phyloP scores from a whole-genome alignment of 2,888 invertebrate species.

The Ceratothoa steindachneri region DNA sequence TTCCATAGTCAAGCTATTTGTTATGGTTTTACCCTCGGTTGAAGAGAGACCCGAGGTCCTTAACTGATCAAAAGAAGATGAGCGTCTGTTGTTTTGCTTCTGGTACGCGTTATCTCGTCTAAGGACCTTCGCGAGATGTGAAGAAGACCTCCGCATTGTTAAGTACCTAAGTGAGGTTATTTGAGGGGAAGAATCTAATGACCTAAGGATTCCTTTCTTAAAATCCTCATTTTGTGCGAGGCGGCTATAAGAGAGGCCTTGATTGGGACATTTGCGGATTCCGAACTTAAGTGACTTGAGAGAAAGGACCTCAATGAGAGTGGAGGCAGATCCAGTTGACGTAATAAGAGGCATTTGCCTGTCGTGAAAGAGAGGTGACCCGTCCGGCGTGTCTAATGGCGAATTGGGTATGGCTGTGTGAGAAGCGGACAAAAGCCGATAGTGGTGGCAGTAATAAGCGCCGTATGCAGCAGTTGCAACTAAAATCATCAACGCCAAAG shows the following conservation, averaged over 20 bases:
- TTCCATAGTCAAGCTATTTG: constrained; percentile 14
- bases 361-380: background rate
- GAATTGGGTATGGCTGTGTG: constrained; percentile 24
- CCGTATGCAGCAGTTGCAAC: constrained; percentile 26
- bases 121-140: constrained; percentile 25
- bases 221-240: background rate
- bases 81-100: constrained; percentile 30
- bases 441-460: constrained; percentile 26
- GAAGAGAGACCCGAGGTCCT: constrained; percentile 36
- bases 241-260: constrained; percentile 11
- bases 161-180: background rate
- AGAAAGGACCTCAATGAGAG: constrained; percentile 39
- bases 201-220: background rate
- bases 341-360: background rate
- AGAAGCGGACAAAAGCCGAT: constrained; percentile 25
- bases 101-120: constrained; percentile 16
- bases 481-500: constrained; percentile 22
- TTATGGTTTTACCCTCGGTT: constrained; percentile 24
- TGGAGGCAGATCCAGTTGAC: constrained; percentile 16
- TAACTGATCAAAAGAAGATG: constrained; percentile 39
- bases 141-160: constrained; percentile 30
- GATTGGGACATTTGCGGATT: constrained; percentile 16
- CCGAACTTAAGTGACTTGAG: constrained; percentile 28
- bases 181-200: background rate
- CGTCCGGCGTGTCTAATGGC: constrained; percentile 13